A percentile compares a stretch with the other conserved stretches of the same genome.
phyloP scores from a whole-genome alignment of 2,888 invertebrate species.

The Amiota communis region DNA sequence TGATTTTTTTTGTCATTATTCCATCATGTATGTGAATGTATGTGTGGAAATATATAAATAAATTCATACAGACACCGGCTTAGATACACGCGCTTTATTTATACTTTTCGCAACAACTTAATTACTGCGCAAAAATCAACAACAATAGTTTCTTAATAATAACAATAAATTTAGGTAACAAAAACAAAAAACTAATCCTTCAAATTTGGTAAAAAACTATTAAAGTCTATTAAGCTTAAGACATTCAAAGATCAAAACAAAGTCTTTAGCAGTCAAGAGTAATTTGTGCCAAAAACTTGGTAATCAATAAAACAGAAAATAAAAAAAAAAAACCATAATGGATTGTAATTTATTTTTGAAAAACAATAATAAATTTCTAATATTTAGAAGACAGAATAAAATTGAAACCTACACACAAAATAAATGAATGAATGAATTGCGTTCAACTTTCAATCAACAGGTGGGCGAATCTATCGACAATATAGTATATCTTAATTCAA shows the following conservation, averaged over 20 bases:
- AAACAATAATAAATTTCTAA: neutral
- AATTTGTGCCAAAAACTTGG: conserved; percentile 6
- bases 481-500: too few species aligned
- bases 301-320: conserved; percentile 13
- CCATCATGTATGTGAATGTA: conserved; percentile 36
- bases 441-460: neutral
- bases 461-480: conserved; percentile 4
- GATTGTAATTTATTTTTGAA: conserved; percentile 1
- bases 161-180: neutral
- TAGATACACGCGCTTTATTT: neutral
- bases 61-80: neutral
- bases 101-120: conserved; percentile 18
- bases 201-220: conserved; percentile 27
- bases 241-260: neutral
- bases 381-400: neutral
- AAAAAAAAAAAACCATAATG: neutral
- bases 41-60: neutral
- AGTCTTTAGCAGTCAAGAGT: neutral
- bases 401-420: neutral
- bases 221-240: conserved; percentile 9
- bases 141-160: too few species aligned
- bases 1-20: neutral
- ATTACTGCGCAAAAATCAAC: neutral
- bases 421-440: neutral
- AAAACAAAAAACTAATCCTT: conserved; percentile 17